These are phyloP conservation scores for Desmodus rotundus DNA, from an alignment of 2,113 vertebrate genomes.

Conservation along the genomic window DNA sequence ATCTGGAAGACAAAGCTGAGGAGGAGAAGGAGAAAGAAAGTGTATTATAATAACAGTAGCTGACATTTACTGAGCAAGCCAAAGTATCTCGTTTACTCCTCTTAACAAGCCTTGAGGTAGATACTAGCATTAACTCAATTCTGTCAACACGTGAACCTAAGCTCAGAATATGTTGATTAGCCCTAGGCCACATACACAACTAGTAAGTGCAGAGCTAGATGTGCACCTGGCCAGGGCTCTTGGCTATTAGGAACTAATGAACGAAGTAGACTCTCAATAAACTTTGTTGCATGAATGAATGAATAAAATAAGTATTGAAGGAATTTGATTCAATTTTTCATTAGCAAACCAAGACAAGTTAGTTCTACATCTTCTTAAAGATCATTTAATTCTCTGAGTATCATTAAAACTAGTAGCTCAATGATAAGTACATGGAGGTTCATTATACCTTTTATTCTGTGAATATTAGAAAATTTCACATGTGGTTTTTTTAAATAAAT, in stretches of 20 bases:
- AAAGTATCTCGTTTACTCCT: neutral
- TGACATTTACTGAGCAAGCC: neutral
- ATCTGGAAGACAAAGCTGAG: neutral
- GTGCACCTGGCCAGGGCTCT: neutral
- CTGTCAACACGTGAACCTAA: neutral
- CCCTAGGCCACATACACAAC: neutral
- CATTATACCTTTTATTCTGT: neutral
- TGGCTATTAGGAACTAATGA: neutral
- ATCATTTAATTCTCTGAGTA: slow-evolving; percentile 25
- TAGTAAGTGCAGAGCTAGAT: neutral
- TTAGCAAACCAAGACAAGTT: slow-evolving; percentile 38
- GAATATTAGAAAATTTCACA: slow-evolving; percentile 13
- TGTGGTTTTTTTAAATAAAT: neutral
- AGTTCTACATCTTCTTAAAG: slow-evolving; percentile 23
- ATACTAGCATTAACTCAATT: neutral
- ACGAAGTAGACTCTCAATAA: slow-evolving; percentile 29
- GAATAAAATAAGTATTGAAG: slow-evolving; percentile 51
- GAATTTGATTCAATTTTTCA: slow-evolving; percentile 32
- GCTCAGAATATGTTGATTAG: neutral
- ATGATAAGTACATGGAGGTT: neutral
- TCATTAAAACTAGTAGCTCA: neutral
- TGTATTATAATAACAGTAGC: neutral
- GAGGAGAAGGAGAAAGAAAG: neutral
- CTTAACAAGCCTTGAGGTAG: neutral
- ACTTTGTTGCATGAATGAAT: slow-evolving; percentile 42